A percentile compares a stretch with the other conserved stretches of the same genome.
These are phyloP conservation scores for Smittia sp. DNA, from an alignment of 2,888 invertebrate genomes.

Conservation along the genomic window DNA sequence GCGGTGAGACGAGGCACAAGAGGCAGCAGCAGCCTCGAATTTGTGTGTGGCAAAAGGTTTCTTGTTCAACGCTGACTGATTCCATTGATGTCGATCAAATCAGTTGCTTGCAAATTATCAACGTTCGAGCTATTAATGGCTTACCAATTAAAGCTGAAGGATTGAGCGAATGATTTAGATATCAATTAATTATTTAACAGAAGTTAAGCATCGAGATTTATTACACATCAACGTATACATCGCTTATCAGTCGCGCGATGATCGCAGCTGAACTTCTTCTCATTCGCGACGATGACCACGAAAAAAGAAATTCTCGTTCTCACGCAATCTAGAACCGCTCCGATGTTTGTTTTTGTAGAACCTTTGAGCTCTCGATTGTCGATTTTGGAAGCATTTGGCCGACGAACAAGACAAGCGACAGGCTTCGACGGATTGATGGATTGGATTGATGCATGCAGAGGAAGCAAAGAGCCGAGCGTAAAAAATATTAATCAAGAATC, in stretches of 20 bases:
- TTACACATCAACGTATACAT: background rate
- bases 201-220: conserved; percentile 26
- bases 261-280: background rate
- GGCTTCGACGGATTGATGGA: conserved; percentile 28
- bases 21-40: background rate
- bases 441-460: conserved; percentile 22
- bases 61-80: background rate
- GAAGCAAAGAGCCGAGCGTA: conserved; percentile 7
- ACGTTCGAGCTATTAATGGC: conserved; percentile 17
- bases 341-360: conserved; percentile 1
- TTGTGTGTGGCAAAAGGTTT: conserved; percentile 30
- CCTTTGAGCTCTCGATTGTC: background rate
- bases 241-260: background rate
- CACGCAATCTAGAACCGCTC: conserved; percentile 17
- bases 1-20: background rate
- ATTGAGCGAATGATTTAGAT: conserved; percentile 34
- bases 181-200: conserved; percentile 39
- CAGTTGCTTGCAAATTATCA: conserved; percentile 38
- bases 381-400: conserved; percentile 17
- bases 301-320: conserved; percentile 14
- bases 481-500: conserved; percentile 24
- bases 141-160: conserved; percentile 38
- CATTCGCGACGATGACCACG: background rate
- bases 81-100: conserved; percentile 36
- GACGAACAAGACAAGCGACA: conserved; percentile 24